phyloP scores from a whole-genome alignment of 2,797 vertebrate species.

The Threskiornis aethiopicus region DNA sequence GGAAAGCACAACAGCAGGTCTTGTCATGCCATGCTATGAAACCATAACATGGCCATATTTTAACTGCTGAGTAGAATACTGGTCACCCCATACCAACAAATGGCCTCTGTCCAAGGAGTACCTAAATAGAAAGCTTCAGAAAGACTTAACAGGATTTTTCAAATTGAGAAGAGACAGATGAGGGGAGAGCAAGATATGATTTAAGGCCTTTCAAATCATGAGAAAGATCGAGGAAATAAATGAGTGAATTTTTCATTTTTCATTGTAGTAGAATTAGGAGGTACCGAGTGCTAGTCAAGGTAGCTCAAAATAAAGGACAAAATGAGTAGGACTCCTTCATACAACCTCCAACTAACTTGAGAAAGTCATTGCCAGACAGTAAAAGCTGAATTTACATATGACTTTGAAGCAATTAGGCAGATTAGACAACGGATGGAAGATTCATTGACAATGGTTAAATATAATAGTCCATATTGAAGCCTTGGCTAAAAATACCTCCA shows the following conservation, averaged over 20 bases:
- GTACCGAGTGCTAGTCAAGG: background rate
- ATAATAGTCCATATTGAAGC: background rate
- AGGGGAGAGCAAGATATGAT: background rate
- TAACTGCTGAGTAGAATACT: background rate
- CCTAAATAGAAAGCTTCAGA: background rate
- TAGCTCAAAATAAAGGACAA: background rate
- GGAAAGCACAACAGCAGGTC: background rate
- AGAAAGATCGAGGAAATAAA: background rate
- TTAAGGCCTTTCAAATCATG: conserved; percentile 1
- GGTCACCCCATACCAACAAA: background rate
- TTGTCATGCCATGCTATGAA: background rate
- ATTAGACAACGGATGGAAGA: background rate
- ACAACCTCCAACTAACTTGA: background rate
- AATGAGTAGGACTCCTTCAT: background rate
- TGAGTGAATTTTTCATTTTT: conserved; percentile 4
- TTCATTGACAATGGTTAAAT: background rate
- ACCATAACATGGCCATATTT: background rate
- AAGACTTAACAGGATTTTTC: background rate
- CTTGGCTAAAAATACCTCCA: background rate
- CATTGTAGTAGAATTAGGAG: background rate
- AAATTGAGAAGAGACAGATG: background rate
- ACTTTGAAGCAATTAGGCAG: background rate
- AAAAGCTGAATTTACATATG: background rate
- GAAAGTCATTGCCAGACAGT: background rate
- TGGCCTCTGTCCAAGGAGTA: background rate